Evolutionary conservation across 2,888 invertebrate species (phyloP), one percentile per base, ranked within the genome.

Genomic region (Tipula confusa): DNA sequence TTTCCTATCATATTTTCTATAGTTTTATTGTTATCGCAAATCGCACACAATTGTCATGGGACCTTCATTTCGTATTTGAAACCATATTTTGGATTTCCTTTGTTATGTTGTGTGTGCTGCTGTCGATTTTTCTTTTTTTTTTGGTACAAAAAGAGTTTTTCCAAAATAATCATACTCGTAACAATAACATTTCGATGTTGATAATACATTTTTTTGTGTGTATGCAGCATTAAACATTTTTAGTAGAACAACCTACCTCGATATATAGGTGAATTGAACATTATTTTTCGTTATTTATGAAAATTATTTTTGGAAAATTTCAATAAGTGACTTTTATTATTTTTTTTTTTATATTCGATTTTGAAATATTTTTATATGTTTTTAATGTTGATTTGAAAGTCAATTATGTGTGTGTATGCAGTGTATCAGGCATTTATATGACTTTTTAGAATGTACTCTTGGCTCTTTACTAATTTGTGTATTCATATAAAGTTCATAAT

Each of bases 1-100:
- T 64, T 64, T 64, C 64, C 64, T 64, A 64, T 64, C 64, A 64
- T 64, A 64, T 64, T 64, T 64, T 64, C 64, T 64, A 64, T 64
- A 64, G 64, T 64, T 64, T 64, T 64, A 64, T 64, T 64, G 24
- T 18, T 64, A 64, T 64, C 24, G 64, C 24, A 64, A 64, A 24
- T 64, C 24, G 64, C 64, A 24, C 64, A 64, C 64, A 64, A 64
- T 64, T 64, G 64, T 64, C 64, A 64, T 64, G 64, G 64, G 64
- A 64, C 64, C 24, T 64, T 64, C 64, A 64, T 64, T 64, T 64
- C 64, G 64, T 18, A 43, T 64, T 64, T 24, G 24, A 64, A 64
- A 64, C 64, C 64, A 64, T 64, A 64, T 64, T 64, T n/a, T 1
- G 13, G n/a, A 7, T 2, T 43, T 18, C 64, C 24, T 7, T 64